Evolutionary conservation across 2,797 vertebrate genomes (phyloP).

Genomic region (Psittacula derbiana): DNA sequence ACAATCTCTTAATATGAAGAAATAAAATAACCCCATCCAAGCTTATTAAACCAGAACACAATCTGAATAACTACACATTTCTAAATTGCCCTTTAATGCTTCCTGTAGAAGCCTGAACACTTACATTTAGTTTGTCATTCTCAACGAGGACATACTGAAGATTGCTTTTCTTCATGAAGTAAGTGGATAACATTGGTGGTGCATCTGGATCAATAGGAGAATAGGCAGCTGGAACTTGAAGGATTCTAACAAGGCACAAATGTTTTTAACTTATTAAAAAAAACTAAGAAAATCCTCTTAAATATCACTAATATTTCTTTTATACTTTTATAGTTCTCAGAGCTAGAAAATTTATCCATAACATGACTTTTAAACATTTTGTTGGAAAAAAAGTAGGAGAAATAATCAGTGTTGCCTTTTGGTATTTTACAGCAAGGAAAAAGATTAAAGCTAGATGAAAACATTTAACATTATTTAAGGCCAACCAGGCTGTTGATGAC

Average conservation of each 20-base stretch:
- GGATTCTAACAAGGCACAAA: conserved; percentile 78
- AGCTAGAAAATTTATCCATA: background rate
- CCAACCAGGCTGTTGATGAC: background rate
- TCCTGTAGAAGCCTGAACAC: conserved; percentile 17
- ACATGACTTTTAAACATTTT: background rate
- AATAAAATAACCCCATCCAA: background rate
- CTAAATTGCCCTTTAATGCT: background rate
- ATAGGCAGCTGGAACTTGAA: conserved; percentile 89
- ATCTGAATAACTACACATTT: background rate
- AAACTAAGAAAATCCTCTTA: background rate
- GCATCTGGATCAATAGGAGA: conserved; percentile 87
- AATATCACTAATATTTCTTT: background rate
- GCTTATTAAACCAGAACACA: background rate
- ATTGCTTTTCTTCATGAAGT: conserved; percentile 82
- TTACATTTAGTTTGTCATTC: conserved; percentile 83
- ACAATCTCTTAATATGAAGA: background rate
- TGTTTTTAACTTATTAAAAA: background rate
- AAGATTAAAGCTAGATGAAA: background rate
- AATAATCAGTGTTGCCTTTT: background rate
- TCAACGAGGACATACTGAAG: conserved; percentile 86
- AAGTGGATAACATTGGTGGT: conserved; percentile 75
- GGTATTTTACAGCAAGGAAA: background rate
- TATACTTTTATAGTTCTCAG: background rate
- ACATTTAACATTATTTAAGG: background rate
- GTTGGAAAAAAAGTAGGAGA: background rate